Conservation (phyloP, 30 jellyfish, hydroid and myxozoan genomes). For the Mastigias papua region DNA sequence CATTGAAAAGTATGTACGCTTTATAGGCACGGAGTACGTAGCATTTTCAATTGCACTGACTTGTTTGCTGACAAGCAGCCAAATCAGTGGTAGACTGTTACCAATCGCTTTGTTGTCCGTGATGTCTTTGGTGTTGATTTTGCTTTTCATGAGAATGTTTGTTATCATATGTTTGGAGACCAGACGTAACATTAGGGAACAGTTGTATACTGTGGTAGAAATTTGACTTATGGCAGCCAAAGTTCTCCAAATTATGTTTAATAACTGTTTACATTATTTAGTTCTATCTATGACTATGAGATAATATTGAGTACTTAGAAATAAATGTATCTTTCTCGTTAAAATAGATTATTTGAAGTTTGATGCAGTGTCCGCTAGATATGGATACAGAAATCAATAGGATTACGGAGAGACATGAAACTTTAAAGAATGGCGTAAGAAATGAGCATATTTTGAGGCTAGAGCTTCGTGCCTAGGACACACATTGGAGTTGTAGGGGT, state of each 20-base stretch:
- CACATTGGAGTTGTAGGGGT: too few species aligned
- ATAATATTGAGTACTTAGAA: too few species aligned
- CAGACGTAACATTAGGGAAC: conserved; percentile 37
- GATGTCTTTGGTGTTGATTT: conserved; percentile 51
- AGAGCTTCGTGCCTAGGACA: too few species aligned
- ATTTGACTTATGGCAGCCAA: neutral
- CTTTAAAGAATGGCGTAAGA: too few species aligned
- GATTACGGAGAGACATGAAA: too few species aligned
- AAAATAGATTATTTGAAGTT: too few species aligned
- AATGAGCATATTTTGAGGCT: too few species aligned
- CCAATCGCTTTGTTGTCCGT: conserved; percentile 41
- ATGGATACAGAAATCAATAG: too few species aligned
- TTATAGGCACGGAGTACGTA: conserved; percentile 44
- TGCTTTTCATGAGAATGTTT: conserved; percentile 48
- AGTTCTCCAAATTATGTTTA: neutral
- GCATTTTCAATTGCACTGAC: conserved; percentile 62
- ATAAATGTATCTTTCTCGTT: too few species aligned
- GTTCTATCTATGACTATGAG: too few species aligned
- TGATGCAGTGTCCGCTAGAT: too few species aligned
- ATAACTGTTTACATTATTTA: neutral
- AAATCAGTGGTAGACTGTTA: conserved; percentile 5
- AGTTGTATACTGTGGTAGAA: conserved; percentile 31
- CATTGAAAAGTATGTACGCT: conserved; percentile 61
- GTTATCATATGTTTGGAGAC: conserved; percentile 51
- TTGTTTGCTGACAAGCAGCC: conserved; percentile 49